Evolutionary conservation across 2,113 vertebrate genomes (phyloP), one percentile per base, ranked within the genome.

Genomic region (Myiopsitta monachus): DNA sequence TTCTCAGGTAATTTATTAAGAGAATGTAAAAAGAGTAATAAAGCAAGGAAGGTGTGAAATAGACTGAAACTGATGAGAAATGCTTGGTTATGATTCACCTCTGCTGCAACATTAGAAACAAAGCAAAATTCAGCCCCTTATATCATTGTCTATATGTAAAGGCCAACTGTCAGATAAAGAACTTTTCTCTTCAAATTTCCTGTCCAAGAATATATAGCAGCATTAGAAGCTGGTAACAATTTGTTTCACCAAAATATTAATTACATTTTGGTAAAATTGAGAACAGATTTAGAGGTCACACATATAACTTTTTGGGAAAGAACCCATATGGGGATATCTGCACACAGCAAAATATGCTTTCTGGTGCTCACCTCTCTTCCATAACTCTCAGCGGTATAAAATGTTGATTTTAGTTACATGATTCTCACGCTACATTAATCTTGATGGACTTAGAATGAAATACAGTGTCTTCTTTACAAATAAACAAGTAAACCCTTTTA

Each of bases 11-110:
- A 95, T 96, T 87, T 92, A 92, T 88, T 92, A 95, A 94, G 19
- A 79, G 49, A 89, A 90, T 43, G 4, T 92, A 79, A 92, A 92
- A 77, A 74, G 19, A 83, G 12, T 86, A 92, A 93, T 94, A 96
- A 96, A 92, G 39, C 27, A 83, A 96, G 41, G 52, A 94, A 81
- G 27, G 31, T 41, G 33, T 94, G 78, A 96, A 97, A 96, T 49
- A 81, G 47, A 18, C 46, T 96, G 87, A 66, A 88, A 93, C 18
- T 70, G 49, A 41, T 78, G 72, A 96, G 57, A 62, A 92, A 87
- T 67, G 30, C 5, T 49, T 69, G 39, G 3, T 70, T 84, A 21
- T 68, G 33, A 90, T 90, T 90, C 74, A 66, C 17, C 38, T 87
- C 8, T 31, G 16, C 17, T 68, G n/a, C 33, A 92, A 46, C 2